Percentiles rank a stretch among this genome's conserved stretches.
Evolutionary conservation across 2,888 invertebrate species (phyloP).

Genomic region (Brachypterus glaber): DNA sequence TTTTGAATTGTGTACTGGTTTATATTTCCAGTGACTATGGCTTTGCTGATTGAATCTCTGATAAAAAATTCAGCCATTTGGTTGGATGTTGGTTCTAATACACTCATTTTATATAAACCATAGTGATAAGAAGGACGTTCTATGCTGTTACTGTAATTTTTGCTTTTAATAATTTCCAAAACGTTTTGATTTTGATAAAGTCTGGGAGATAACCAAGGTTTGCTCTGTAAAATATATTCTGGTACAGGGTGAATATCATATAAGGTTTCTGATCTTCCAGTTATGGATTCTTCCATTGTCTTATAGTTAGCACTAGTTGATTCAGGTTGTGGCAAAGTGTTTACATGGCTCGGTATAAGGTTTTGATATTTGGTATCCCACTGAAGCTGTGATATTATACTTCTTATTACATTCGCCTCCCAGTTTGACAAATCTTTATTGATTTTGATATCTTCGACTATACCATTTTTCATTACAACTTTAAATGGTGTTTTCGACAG

Average conservation of each 20-base stretch:
- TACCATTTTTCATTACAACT: conserved; percentile 50
- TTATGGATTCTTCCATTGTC: conserved; percentile 59
- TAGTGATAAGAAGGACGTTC: conserved; percentile 51
- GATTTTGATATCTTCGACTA: conserved; percentile 48
- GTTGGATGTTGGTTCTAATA: conserved; percentile 31
- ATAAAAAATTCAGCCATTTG: conserved; percentile 35
- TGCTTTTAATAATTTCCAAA: conserved; percentile 54
- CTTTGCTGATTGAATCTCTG: conserved; percentile 47
- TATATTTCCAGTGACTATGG: conserved; percentile 45
- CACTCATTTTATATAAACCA: conserved; percentile 46
- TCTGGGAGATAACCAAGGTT: conserved; percentile 45
- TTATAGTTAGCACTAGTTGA: conserved; percentile 49
- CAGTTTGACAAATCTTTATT: conserved; percentile 46
- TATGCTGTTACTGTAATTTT: conserved; percentile 51
- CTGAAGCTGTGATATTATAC: conserved; percentile 57
- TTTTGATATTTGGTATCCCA: conserved; percentile 43
- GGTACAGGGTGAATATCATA: conserved; percentile 55
- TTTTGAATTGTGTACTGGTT: conserved; percentile 55
- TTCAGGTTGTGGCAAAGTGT: conserved; percentile 34
- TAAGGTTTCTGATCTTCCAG: conserved; percentile 58
- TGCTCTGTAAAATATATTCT: conserved; percentile 44
- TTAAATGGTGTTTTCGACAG: conserved; percentile 50
- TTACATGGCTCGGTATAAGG: conserved; percentile 47
- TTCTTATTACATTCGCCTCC: conserved; percentile 58
- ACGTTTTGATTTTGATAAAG: conserved; percentile 39